phyloP scores from a whole-genome alignment of 2,113 vertebrate species.

The Scolopax mira region DNA sequence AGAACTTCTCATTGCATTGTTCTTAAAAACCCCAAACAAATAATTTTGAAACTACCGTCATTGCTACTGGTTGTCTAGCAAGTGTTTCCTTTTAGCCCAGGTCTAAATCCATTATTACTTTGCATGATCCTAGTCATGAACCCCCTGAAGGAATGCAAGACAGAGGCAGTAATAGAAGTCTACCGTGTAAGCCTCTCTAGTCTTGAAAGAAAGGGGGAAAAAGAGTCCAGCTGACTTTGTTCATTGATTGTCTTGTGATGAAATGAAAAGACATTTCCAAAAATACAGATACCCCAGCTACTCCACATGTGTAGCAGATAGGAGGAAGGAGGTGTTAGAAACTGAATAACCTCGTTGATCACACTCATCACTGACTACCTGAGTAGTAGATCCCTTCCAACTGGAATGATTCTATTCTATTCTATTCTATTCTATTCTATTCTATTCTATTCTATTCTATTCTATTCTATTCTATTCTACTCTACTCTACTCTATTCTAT shows the following conservation, averaged over 20 bases:
- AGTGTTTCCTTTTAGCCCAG: not conserved
- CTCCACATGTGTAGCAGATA: not conserved
- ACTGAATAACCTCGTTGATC: not conserved
- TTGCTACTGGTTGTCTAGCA: not conserved
- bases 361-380: no score
- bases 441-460: no score
- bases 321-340: not conserved
- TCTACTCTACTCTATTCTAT: not conserved
- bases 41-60: not conserved
- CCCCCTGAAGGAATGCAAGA: accelerated
- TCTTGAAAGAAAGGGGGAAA: not conserved
- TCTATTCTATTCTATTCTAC: not conserved
- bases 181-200: not conserved
- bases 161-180: not conserved
- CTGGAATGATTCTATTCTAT: not conserved
- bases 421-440: no score
- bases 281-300: not conserved
- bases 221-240: not conserved
- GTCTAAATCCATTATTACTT: not conserved
- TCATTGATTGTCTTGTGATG: not conserved
- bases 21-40: not conserved
- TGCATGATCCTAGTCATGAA: not conserved
- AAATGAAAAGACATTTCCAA: not conserved
- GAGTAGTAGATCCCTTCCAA: not conserved
- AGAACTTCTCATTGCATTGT: not conserved